Evolutionary conservation across 2,888 invertebrate genomes (phyloP), one percentile per base, ranked within the genome.

Genomic region (Parnassius apollo): DNA sequence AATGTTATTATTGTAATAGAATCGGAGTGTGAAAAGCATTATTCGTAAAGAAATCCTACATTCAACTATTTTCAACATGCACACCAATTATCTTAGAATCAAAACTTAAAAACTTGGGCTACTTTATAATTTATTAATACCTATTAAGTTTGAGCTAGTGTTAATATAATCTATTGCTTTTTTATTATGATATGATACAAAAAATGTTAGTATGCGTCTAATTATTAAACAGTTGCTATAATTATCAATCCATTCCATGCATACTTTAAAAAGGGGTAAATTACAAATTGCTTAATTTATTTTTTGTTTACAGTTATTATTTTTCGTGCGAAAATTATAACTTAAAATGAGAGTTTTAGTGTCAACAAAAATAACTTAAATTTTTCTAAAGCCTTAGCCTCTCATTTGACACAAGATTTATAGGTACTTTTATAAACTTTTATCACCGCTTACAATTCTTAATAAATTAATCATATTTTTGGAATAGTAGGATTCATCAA

Each of bases 401-500:
- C n/a, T n/a, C 49, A 49, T 13, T 49, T 49, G 49, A 13, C 2
- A 49, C 49, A 46, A 46, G n/a, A 46, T 46, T 1, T 46, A 46
- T 11, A 18, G 18, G 18, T 18, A 4, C 3, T 25, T n/a, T n/a
- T 46, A 46, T 12, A n/a, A 46, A 11, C 10, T 46, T n/a, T 46
- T 48, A 9, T 13, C 9, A 2, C n/a, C 13, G 13, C 18, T 51
- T 25, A 51, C 1, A 18, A 12, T 50, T 35, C 4, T 7, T 18
- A 51, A 11, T 7, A 25, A 25, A 9, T 2, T 2, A 11, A 11
- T 51, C 3, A 51, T n/a, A 35, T 35, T 53, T 9, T 59, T 59
- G 59, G 49, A 62, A 55, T 55, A 59, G 13, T 50, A 55, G 50
- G 55, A 55, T 56, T 59, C 59, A 58, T 55, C 55, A 59, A 62